Evolutionary conservation across 2,888 invertebrate species (phyloP), one percentile per base, ranked within the genome.

Genomic region (Philhelius pedissequus): DNA sequence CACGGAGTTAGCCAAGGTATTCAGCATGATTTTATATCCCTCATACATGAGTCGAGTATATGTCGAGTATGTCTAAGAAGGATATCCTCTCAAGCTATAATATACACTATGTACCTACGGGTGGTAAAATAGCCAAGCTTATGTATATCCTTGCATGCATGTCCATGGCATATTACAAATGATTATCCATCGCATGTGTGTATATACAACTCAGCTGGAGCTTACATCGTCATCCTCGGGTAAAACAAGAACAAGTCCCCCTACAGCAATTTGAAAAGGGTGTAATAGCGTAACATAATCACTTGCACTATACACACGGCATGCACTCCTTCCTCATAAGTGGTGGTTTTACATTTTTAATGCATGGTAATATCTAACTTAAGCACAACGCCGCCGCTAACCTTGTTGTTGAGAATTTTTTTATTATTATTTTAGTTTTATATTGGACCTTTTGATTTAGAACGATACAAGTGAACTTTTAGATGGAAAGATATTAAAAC

Each of bases 281-380:
- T 77, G 77, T 70, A 70, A 77, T 77, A 70, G 70, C 77, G 70
- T 54, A 70, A 70, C 20, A 54, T 54, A 77, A 77, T 70, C 77
- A 35, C 43, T 70, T 77, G 52, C 54, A 52, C 43, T 43, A 69
- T 18, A 27, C 25, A 75, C 20, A 20, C 48, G 27, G 11, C 30
- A 54, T 18, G 5, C 50, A 60, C 40, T 30, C 43, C 11, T 9
- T 35, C 32, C 27, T 25, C 7, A 6, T 48, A 22, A 60, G 52
- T 30, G 30, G 32, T 54, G 60, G 43, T 62, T 62, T 43, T 77
- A 62, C 76, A 77, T 77, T 77, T 77, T 77, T 77, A 77, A 77
- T 70, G 62, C 32, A 52, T 62, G 43, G n/a, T 62, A 77, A 70
- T 77, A 52, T 70, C 70, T 32, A 54, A 35, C 32, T 35, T 52